A percentile compares a stretch with the other conserved stretches of the same genome.
Conservation (phyloP, 2,113 vertebrate species). For the Melanotaenia duboulayi region DNA sequence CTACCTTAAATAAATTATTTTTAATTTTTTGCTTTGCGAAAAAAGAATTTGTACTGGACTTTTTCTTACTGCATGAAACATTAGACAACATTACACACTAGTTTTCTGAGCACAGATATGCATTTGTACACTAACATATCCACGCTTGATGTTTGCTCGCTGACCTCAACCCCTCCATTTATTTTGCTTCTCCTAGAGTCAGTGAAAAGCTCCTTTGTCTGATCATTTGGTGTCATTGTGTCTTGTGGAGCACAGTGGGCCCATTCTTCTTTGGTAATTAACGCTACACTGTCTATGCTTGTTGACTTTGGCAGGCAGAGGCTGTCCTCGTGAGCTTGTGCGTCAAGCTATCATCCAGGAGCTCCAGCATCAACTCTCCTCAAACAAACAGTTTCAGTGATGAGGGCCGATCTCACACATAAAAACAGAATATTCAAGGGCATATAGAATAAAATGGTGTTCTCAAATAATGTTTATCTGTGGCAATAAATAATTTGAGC, state of each 20-base stretch:
- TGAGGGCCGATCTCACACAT: slow-evolving; percentile 27
- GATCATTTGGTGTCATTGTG: slow-evolving; percentile 60
- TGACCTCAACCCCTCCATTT: slow-evolving; percentile 29
- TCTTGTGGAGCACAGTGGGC: slow-evolving; percentile 52
- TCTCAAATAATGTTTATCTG: neutral
- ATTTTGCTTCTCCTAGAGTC: slow-evolving; percentile 19
- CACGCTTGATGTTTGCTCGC: neutral
- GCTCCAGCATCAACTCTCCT: slow-evolving; percentile 48
- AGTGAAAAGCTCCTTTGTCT: slow-evolving; percentile 60
- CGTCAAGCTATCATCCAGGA: slow-evolving; percentile 69
- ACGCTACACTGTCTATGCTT: slow-evolving; percentile 57
- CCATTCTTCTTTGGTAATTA: slow-evolving; percentile 68
- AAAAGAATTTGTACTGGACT: neutral
- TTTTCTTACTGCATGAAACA: neutral
- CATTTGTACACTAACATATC: neutral
- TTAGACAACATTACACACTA: neutral
- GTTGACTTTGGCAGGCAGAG: slow-evolving; percentile 68
- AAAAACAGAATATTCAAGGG: neutral
- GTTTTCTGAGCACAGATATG: neutral
- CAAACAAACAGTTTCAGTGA: slow-evolving; percentile 64
- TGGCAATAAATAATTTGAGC: neutral
- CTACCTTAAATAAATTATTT: neutral
- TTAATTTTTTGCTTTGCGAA: too few species aligned
- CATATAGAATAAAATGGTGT: neutral
- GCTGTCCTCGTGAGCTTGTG: slow-evolving; percentile 70